phyloP scores from a whole-genome alignment of 2,888 invertebrate genomes.

The Halocaridina rubra region DNA sequence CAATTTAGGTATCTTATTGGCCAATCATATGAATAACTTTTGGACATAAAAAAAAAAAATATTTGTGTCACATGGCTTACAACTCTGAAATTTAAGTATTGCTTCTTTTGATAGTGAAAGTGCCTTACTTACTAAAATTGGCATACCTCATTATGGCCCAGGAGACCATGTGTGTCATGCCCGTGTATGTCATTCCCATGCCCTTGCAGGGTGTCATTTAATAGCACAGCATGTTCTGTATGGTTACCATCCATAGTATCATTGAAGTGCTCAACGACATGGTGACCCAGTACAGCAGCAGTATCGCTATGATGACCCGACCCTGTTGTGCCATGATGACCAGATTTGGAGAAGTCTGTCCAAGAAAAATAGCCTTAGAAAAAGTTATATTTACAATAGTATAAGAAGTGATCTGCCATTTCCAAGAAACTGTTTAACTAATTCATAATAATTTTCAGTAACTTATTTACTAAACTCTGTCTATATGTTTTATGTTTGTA shows the following conservation, averaged over 20 bases:
- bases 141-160: slow-evolving; percentile 5
- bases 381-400: no score
- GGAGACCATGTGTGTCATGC: neutral
- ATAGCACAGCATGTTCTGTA: neutral
- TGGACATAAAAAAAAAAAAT: neutral
- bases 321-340: neutral
- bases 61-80: neutral
- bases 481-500: no score
- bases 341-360: no score
- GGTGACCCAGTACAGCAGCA: slow-evolving; percentile 12
- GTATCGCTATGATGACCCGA: neutral
- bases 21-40: no score
- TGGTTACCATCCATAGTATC: neutral
- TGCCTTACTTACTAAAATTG: no score
- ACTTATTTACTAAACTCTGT: no score
- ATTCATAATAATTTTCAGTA: no score
- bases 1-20: no score
- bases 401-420: no score
- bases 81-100: neutral
- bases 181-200: neutral
- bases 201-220: neutral
- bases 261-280: neutral
- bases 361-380: no score
- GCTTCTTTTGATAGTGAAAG: neutral
- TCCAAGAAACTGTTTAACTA: no score